These are phyloP conservation scores for Mesembrinibis cayennensis DNA, from an alignment of 2,113 vertebrate species.

Conservation along the genomic window DNA sequence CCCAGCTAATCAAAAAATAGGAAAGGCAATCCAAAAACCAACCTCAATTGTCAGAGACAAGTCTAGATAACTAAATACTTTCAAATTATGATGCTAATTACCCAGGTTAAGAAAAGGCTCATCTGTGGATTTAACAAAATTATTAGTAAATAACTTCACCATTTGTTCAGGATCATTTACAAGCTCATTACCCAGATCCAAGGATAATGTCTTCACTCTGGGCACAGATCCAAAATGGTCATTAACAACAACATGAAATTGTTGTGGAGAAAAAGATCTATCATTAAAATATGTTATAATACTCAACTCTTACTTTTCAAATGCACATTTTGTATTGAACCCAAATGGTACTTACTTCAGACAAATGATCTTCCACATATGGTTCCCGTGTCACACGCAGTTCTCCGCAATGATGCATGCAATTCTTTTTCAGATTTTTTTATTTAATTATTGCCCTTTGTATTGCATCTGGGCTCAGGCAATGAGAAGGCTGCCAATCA, in stretches of 20 bases:
- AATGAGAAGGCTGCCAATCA: neutral
- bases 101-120: neutral
- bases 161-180: conserved; percentile 55
- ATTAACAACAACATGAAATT: conserved; percentile 55
- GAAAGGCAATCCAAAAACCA: neutral
- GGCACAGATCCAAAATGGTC: conserved; percentile 51
- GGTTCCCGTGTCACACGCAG: neutral
- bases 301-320: conserved; percentile 39
- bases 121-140: conserved; percentile 16
- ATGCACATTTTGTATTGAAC: conserved; percentile 30
- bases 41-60: neutral
- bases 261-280: conserved; percentile 37
- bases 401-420: neutral
- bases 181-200: conserved; percentile 38
- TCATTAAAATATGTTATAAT: conserved; percentile 42
- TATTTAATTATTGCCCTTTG: neutral
- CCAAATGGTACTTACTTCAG: conserved; percentile 28
- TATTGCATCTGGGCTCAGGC: neutral
- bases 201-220: conserved; percentile 29
- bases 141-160: conserved; percentile 41
- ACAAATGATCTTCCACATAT: conserved; percentile 20
- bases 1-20: neutral
- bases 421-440: neutral
- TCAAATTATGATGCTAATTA: neutral
- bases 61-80: neutral